Evolutionary conservation across 2,888 invertebrate species (phyloP), one percentile per base, ranked within the genome.

Genomic region (Andrena dorsata): DNA sequence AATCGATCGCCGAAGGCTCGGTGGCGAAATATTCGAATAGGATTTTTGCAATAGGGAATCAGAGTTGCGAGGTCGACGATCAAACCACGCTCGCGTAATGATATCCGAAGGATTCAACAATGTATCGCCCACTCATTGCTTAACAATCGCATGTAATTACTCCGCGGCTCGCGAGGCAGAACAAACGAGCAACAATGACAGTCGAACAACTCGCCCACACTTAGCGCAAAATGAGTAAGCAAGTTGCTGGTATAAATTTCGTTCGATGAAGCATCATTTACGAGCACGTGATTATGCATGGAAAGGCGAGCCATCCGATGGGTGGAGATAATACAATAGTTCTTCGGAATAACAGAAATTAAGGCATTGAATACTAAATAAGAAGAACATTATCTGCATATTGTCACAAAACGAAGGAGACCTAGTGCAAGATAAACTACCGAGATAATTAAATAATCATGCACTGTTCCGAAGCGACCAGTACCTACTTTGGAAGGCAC

Each of bases 121-220:
- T 49, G n/a, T 69, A 61, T 75, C 6, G 58, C 32, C 20, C 30
- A 26, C 2, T 10, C 30, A 4, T 74, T 70, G 49, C 74, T 73
- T 20, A 74, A 77, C 76, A 49, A 65, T 41, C 20, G 30, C 47
- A 7, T 26, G 13, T 74, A 77, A 77, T 77, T 65, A 74, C 56
- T 65, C 16, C 58, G 64, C 58, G 72, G 56, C 47, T 73, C 32
- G 28, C 76, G n/a, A 49, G 76, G 49, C 74, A 65, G 76, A 72
- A 72, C 73, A 64, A 53, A 56, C 64, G 72, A 63, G 23, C 35
- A 72, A 63, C 73, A 56, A 76, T 60, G 61, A 63, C 53, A 72
- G 28, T 72, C 76, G 72, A 71, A 30, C 30, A 72, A 72, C 71
- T 53, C 53, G 61, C 35, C 72, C 61, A 71, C 60, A 60, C 26